Percentiles rank a stretch among this genome's conserved stretches.
phyloP scores from a whole-genome alignment of 2,113 vertebrate genomes.

The Hydrolagus affinis region DNA sequence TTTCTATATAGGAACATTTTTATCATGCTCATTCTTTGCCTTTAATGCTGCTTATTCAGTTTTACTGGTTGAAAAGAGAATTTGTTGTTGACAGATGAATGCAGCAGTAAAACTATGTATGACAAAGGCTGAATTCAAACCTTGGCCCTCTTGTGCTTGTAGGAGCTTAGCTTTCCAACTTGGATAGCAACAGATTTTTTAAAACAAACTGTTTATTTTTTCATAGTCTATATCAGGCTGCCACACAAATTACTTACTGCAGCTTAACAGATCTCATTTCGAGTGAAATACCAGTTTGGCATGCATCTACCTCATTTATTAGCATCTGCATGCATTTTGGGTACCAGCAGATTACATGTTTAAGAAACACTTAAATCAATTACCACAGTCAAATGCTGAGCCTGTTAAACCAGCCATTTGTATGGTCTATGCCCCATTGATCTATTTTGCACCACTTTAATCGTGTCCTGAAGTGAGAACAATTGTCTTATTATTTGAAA shows the following conservation, averaged over 20 bases:
- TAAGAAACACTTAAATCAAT: background rate
- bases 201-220: background rate
- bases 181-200: background rate
- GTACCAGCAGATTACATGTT: background rate
- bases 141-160: background rate
- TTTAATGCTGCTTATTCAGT: too few species aligned
- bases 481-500: background rate
- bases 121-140: too few species aligned
- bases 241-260: background rate
- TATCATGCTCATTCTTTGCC: too few species aligned
- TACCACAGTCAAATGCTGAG: background rate
- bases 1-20: background rate
- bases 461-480: background rate
- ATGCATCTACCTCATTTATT: background rate
- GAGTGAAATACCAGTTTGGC: background rate
- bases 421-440: background rate
- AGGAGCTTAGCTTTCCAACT: background rate
- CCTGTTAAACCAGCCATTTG: background rate
- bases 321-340: background rate
- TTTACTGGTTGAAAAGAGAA: too few species aligned
- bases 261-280: background rate
- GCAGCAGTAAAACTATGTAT: too few species aligned
- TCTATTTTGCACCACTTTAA: background rate
- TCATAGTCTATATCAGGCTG: background rate
- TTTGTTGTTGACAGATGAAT: too few species aligned